Conservation (phyloP, 2,797 vertebrate genomes). For the Pelochelys cantorii region DNA sequence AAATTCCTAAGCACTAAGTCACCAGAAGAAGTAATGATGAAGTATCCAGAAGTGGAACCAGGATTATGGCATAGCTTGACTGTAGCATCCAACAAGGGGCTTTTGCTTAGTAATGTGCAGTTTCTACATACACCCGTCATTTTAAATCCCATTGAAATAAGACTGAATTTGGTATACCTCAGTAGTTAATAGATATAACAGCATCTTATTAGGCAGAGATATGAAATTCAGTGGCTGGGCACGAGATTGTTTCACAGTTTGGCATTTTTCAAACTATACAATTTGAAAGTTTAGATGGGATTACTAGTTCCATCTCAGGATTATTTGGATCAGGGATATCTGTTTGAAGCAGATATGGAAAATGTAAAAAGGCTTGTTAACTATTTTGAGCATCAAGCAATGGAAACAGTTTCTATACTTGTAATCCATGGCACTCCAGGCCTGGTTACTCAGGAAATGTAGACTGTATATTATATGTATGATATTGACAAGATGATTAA, state of each 20-base stretch:
- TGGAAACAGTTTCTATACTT: not conserved
- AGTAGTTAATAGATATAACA: not conserved
- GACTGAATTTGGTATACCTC: not conserved
- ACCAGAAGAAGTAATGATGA: not conserved
- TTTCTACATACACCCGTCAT: not conserved
- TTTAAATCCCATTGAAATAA: not conserved
- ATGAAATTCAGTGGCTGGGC: not conserved
- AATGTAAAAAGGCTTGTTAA: not conserved
- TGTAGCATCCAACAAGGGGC: not conserved
- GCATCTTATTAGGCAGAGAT: not conserved
- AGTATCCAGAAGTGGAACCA: not conserved
- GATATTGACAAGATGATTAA: not conserved
- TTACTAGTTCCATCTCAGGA: not conserved
- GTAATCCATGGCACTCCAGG: not conserved
- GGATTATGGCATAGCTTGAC: not conserved
- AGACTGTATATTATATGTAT: not conserved
- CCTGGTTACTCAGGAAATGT: not conserved
- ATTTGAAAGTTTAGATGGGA: not conserved
- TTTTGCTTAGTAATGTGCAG: not conserved
- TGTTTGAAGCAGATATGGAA: not conserved
- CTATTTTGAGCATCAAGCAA: not conserved
- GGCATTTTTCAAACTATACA: not conserved
- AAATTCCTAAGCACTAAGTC: not conserved
- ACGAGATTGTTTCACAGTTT: not conserved
- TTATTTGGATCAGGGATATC: not conserved